These are phyloP conservation scores for Lepidurus apus DNA, from an alignment of 1,140 invertebrate genomes.

Conservation along the genomic window DNA sequence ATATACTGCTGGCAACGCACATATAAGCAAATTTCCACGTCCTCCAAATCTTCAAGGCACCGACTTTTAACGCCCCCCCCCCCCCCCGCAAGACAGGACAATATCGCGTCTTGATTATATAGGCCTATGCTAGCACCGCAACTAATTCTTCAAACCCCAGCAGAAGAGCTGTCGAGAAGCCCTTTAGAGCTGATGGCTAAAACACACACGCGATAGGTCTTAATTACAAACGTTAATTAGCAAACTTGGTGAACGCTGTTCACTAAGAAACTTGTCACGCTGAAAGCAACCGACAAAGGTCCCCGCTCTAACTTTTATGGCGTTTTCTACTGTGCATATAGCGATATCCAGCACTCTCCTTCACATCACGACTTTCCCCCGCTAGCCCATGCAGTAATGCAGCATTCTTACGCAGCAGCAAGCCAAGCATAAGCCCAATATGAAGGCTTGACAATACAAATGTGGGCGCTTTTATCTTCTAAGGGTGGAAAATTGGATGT, in stretches of 20 bases:
- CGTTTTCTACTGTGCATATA: neutral
- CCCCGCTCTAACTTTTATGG: neutral
- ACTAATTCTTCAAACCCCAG: no score
- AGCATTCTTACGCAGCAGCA: neutral
- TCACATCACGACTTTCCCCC: neutral
- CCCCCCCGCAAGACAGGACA: no score
- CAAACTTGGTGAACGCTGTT: neutral
- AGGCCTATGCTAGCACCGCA: no score
- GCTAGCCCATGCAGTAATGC: neutral
- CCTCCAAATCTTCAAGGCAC: no score
- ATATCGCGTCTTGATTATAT: no score
- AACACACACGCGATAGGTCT: neutral
- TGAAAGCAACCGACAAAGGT: neutral
- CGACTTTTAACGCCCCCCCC: no score
- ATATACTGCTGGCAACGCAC: neutral
- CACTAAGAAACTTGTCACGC: neutral
- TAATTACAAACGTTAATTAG: conserved; percentile 16
- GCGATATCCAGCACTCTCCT: neutral
- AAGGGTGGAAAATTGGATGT: conserved; percentile 18
- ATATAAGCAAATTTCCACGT: neutral
- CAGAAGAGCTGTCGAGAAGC: no score
- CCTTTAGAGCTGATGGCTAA: no score
- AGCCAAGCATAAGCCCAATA: conserved; percentile 18
- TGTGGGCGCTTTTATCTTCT: conserved; percentile 21
- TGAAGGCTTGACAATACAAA: neutral